A percentile compares a stretch with the other conserved stretches of the same genome.
phyloP scores from a whole-genome alignment of 1,140 invertebrate genomes.

The Plectrocnemia conspersa region DNA sequence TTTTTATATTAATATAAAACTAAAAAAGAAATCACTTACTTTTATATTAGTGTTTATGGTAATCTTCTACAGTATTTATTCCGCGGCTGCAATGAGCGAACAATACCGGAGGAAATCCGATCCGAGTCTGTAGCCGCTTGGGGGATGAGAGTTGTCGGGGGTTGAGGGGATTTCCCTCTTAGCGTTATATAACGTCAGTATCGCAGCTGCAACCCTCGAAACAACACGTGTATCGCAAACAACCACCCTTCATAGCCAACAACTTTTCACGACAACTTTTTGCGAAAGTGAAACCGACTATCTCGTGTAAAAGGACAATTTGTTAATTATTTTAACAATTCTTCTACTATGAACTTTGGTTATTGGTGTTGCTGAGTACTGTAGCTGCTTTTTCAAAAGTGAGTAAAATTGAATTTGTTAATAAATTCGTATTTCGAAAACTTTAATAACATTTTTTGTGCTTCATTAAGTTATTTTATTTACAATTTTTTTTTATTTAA shows the following conservation, averaged over 20 bases:
- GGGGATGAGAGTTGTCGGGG: not conserved
- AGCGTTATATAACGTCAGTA: constrained; percentile 30
- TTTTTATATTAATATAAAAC: not conserved
- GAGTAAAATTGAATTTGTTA: too few species aligned
- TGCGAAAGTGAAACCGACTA: too few species aligned
- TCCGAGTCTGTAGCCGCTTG: not conserved
- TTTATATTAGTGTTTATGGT: not conserved
- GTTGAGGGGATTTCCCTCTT: constrained; percentile 3
- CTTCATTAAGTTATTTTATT: too few species aligned
- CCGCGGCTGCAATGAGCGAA: constrained; percentile 6
- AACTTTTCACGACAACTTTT: constrained; percentile 7
- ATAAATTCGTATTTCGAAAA: too few species aligned
- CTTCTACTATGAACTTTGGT: too few species aligned
- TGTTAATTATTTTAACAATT: too few species aligned
- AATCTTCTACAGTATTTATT: not conserved
- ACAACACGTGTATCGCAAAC: constrained; percentile 19
- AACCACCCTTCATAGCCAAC: too few species aligned
- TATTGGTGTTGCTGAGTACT: too few species aligned
- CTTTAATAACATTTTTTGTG: too few species aligned
- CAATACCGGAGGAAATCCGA: constrained; percentile 19
- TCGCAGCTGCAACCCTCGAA: constrained; percentile 19
- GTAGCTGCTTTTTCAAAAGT: too few species aligned
- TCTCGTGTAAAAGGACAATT: too few species aligned
- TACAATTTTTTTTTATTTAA: too few species aligned
- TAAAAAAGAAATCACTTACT: not conserved